Evolutionary conservation across 2,797 vertebrate genomes (phyloP).

Genomic region (Manis pentadactyla): DNA sequence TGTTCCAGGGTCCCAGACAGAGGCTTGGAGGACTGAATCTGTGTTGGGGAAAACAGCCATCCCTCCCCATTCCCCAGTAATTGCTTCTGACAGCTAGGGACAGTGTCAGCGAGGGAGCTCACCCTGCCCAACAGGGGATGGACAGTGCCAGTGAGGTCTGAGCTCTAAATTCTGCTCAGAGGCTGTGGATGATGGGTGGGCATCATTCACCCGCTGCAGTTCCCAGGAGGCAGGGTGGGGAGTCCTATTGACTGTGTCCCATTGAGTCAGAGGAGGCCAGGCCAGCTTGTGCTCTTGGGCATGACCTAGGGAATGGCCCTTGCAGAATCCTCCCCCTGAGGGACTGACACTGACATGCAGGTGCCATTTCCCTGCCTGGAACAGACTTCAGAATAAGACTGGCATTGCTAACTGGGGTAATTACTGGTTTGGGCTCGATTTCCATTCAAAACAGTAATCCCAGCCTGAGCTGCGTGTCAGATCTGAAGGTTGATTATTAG

Average conservation of each 20-base stretch:
- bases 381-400: constrained; percentile 48
- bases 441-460: constrained; percentile 78
- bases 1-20: neutral
- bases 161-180: neutral
- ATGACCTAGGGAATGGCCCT: neutral
- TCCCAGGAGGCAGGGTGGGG: neutral
- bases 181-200: neutral
- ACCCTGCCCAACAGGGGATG: neutral
- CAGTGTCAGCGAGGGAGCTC: neutral
- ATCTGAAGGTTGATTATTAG: constrained; percentile 81
- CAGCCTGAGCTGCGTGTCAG: constrained; percentile 74
- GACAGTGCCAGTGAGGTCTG: neutral
- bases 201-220: neutral
- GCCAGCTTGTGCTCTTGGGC: neutral
- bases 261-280: neutral
- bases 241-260: neutral
- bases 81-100: neutral
- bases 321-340: neutral
- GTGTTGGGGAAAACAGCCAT: neutral
- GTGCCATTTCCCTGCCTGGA: constrained; percentile 52
- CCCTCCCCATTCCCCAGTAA: neutral
- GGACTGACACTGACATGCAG: neutral
- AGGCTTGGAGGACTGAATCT: neutral
- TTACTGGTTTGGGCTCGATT: constrained; percentile 79
- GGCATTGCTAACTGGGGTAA: constrained; percentile 66